A percentile compares a stretch with the other conserved stretches of the same genome.
Evolutionary conservation across 1,140 invertebrate species (phyloP).

Genomic region (Pomacea maculata): DNA sequence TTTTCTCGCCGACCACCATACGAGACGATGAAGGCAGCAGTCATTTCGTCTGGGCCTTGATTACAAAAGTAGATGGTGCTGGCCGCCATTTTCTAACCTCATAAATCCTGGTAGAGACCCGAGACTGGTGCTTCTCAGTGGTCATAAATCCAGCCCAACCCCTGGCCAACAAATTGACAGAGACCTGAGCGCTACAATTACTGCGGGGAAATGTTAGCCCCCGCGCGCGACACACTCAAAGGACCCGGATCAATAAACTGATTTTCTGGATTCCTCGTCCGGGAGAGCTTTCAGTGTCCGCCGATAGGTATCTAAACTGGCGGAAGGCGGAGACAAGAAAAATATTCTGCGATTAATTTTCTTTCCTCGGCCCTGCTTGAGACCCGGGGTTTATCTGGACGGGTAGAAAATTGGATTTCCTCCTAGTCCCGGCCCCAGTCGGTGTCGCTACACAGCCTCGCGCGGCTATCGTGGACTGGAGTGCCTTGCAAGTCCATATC

Average conservation of each 20-base stretch:
- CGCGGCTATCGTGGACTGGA: constrained; percentile 16
- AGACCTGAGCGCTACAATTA: constrained; percentile 26
- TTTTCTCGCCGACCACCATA: too few species aligned
- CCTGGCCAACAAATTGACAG: constrained; percentile 28
- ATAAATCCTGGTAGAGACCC: too few species aligned
- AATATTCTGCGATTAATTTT: constrained; percentile 40
- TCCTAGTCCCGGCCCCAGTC: constrained; percentile 14
- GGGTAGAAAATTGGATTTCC: constrained; percentile 37
- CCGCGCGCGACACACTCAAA: constrained; percentile 12
- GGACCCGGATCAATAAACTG: constrained; percentile 20
- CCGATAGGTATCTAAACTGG: constrained; percentile 30
- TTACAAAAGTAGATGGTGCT: too few species aligned
- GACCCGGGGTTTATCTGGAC: constrained; percentile 20
- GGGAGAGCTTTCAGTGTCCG: constrained; percentile 8
- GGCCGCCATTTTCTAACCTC: too few species aligned
- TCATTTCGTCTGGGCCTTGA: too few species aligned
- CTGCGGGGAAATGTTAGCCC: constrained; percentile 30
- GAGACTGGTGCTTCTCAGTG: not conserved
- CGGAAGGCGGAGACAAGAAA: constrained; percentile 37
- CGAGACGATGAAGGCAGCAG: too few species aligned
- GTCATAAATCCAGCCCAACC: constrained; percentile 21
- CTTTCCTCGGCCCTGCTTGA: constrained; percentile 18
- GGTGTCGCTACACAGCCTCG: constrained; percentile 25
- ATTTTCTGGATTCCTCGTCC: constrained; percentile 10
- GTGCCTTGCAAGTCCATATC: constrained; percentile 22